phyloP scores from a whole-genome alignment of 2,113 vertebrate species.

The Calidris pugnax region DNA sequence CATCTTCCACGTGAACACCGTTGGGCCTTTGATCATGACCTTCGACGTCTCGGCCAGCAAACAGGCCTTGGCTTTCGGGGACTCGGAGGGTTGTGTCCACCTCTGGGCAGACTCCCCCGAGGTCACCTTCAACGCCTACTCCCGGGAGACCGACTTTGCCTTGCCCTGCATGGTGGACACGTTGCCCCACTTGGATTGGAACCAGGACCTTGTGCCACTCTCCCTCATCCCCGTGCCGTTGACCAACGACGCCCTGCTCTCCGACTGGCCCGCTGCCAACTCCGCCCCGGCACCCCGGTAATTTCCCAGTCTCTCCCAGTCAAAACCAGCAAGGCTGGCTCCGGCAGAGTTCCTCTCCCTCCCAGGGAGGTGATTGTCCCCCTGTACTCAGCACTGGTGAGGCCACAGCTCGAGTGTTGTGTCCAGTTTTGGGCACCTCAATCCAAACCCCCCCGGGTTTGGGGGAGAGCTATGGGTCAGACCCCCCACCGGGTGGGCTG shows the following conservation, averaged over 20 bases:
- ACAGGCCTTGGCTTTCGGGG: constrained; percentile 93
- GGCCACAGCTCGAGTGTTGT: too few relatives aligned
- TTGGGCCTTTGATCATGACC: constrained; percentile 94
- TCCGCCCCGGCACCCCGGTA: constrained; percentile 88
- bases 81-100: constrained; percentile 93
- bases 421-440: too few relatives aligned
- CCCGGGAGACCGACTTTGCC: constrained; percentile 93
- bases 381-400: too few relatives aligned
- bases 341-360: not conserved
- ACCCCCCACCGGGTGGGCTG: not conserved
- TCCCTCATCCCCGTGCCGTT: constrained; percentile 92
- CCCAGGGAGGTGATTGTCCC: too few relatives aligned
- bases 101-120: constrained; percentile 94
- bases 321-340: fast-evolving
- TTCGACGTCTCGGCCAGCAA: constrained; percentile 96
- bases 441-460: too few relatives aligned
- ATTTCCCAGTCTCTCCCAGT: not conserved
- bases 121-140: constrained; percentile 91
- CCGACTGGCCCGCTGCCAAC: constrained; percentile 87
- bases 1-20: constrained; percentile 94
- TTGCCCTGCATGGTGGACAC: constrained; percentile 93
- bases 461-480: not conserved
- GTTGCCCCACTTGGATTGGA: constrained; percentile 94
- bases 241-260: constrained; percentile 87
- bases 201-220: constrained; percentile 92